Evolutionary conservation across 2,113 vertebrate species (phyloP).

Genomic region (Serilophus lunatus): DNA sequence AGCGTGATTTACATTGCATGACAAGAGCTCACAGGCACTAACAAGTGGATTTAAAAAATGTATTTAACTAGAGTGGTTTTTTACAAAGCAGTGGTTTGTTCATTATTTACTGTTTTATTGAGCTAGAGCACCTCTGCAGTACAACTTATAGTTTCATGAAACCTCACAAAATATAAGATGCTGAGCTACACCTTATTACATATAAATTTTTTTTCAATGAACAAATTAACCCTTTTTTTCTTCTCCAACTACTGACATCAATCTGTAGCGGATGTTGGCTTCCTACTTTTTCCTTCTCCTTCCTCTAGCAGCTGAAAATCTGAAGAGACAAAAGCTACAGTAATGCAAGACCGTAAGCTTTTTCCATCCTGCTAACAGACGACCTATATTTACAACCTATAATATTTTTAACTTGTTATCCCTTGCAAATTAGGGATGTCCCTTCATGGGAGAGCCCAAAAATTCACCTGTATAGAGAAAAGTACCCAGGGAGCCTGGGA

Average conservation of each 20-base stretch:
- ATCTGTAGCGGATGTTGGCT: background rate
- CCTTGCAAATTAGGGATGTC: background rate
- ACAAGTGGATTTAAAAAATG: background rate
- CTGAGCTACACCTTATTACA: background rate
- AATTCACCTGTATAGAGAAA: background rate
- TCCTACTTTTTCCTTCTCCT: background rate
- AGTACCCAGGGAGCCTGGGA: background rate
- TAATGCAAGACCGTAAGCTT: background rate
- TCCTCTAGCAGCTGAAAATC: background rate
- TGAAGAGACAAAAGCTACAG: background rate
- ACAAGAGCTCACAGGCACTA: background rate
- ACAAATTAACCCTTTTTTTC: background rate
- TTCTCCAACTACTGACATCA: background rate
- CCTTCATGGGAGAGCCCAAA: background rate
- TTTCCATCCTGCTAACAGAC: background rate
- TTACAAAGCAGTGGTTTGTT: background rate
- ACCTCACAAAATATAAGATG: background rate
- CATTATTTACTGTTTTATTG: background rate
- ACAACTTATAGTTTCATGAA: background rate
- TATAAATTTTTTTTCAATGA: background rate
- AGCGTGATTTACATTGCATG: background rate
- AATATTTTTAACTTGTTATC: background rate
- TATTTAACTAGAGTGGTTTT: background rate
- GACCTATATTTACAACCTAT: background rate
- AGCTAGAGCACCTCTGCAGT: background rate